phyloP scores from a whole-genome alignment of 2,113 vertebrate species.

The Gorsachius goisagi region DNA sequence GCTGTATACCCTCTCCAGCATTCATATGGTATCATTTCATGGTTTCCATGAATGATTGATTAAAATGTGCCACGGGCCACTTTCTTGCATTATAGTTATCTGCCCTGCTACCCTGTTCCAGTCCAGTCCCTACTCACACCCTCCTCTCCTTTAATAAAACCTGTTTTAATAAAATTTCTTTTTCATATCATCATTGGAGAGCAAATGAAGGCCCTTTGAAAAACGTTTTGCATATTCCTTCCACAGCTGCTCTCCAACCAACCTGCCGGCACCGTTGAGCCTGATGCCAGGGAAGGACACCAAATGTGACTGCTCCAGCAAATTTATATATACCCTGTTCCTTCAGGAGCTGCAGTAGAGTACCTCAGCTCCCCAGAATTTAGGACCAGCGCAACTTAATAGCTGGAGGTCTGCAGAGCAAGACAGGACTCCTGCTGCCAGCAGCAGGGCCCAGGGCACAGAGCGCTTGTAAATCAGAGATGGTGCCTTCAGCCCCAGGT shows the following conservation, averaged over 20 bases:
- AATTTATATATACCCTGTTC: background rate
- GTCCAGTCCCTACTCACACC: background rate
- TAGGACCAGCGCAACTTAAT: background rate
- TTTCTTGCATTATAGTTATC: background rate
- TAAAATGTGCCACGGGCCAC: background rate
- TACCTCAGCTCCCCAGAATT: background rate
- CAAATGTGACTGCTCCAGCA: background rate
- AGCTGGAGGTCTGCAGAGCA: background rate
- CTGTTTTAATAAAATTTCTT: background rate
- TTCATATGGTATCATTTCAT: background rate
- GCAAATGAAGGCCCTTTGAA: background rate
- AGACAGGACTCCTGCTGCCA: background rate
- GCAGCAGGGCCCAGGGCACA: background rate
- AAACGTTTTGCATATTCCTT: background rate
- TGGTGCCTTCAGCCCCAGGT: background rate
- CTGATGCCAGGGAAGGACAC: background rate
- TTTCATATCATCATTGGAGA: background rate
- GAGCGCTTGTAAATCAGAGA: background rate
- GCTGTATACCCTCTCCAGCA: background rate
- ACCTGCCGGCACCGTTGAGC: background rate
- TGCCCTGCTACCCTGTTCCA: background rate
- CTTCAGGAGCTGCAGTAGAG: background rate
- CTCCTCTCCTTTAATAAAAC: background rate
- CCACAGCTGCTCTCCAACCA: background rate
- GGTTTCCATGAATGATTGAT: background rate